Evolutionary conservation across 2,797 vertebrate species (phyloP).

Genomic region (Pangasius larnaudii): DNA sequence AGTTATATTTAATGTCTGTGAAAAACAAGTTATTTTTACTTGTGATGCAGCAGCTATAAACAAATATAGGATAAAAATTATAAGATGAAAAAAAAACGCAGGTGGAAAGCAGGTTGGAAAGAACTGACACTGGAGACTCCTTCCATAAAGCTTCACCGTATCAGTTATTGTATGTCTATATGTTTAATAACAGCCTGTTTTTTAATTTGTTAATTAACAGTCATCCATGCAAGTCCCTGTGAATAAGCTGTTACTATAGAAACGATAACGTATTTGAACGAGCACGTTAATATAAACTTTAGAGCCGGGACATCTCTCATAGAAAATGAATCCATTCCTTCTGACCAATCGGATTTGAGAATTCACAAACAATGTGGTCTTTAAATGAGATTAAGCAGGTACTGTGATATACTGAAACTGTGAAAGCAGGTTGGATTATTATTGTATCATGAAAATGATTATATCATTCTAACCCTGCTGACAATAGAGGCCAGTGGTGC

Average conservation of each 20-base stretch:
- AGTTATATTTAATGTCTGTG: no score
- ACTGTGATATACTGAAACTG: background rate
- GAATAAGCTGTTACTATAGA: background rate
- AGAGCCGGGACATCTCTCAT: background rate
- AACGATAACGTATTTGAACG: background rate
- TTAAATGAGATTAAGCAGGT: no score
- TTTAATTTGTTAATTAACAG: background rate
- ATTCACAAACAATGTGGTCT: no score
- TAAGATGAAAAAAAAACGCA: background rate
- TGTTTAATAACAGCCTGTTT: background rate
- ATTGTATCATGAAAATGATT: background rate
- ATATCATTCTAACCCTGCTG: background rate
- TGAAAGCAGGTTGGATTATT: background rate
- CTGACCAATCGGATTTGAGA: background rate
- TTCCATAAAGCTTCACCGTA: background rate
- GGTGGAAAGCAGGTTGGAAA: no score
- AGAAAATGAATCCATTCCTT: background rate
- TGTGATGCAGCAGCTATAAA: no score
- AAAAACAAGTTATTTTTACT: no score
- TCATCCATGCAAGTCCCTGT: background rate
- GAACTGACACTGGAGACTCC: background rate
- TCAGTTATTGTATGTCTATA: background rate
- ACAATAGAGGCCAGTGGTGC: constrained; percentile 22
- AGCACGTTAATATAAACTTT: background rate
- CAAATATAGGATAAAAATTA: no score